Conservation (phyloP, 1,140 invertebrate genomes). For the Daktulosphaira vitifoliae region DNA sequence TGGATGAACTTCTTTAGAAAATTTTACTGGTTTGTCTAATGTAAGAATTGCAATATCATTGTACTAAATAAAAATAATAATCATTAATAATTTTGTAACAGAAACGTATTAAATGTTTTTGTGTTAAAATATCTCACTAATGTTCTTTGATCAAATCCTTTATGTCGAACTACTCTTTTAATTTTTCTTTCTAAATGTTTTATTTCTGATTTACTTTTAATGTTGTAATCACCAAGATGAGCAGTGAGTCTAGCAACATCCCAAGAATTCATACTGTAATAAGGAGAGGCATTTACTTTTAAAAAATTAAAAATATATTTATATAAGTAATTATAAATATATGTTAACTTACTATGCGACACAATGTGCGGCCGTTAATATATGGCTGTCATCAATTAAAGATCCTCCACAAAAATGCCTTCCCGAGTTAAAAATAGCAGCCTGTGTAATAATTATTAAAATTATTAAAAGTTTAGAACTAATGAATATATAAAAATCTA, state of each 20-base stretch:
- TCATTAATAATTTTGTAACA: background rate
- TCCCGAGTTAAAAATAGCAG: slow-evolving; percentile 68
- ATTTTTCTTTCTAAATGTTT: slow-evolving; percentile 66
- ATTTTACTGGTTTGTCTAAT: slow-evolving; percentile 65
- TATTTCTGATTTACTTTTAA: slow-evolving; percentile 60
- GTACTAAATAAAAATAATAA: slow-evolving; percentile 50
- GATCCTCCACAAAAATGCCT: slow-evolving; percentile 85
- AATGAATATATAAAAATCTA: no score
- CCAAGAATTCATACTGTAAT: slow-evolving; percentile 74
- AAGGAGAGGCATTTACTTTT: background rate
- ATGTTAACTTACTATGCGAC: slow-evolving; percentile 65
- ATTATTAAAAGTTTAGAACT: no score
- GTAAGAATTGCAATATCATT: slow-evolving; percentile 81
- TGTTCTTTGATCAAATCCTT: slow-evolving; percentile 71
- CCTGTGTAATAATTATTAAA: no score
- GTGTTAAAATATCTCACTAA: slow-evolving; percentile 49
- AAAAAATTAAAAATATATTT: background rate
- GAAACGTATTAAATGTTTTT: background rate
- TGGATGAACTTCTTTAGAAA: slow-evolving; percentile 63
- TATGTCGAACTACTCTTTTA: slow-evolving; percentile 70
- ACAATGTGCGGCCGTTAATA: slow-evolving; percentile 85
- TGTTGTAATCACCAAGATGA: slow-evolving; percentile 72
- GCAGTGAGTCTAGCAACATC: slow-evolving; percentile 73
- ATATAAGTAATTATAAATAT: background rate
- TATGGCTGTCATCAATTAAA: slow-evolving; percentile 69